These are phyloP conservation scores for Aleiodes alternator DNA, from an alignment of 2,888 invertebrate genomes.

Conservation along the genomic window DNA sequence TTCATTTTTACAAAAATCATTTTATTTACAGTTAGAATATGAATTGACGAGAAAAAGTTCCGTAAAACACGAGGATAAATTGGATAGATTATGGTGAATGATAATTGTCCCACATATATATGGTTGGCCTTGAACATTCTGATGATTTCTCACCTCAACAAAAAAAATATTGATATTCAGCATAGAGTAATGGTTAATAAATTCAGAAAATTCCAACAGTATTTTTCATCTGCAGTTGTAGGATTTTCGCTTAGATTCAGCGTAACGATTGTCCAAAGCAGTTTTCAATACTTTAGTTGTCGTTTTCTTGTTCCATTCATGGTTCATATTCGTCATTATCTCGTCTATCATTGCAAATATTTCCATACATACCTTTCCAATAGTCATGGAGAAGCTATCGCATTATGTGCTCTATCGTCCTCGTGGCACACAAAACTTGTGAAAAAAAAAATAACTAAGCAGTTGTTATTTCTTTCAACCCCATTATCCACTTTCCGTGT, in stretches of 20 bases:
- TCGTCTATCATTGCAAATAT: background rate
- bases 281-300: background rate
- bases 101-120: conserved; percentile 6
- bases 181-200: too few relatives aligned
- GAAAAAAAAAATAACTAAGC: conserved; percentile 34
- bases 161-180: background rate
- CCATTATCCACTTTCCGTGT: conserved; percentile 71
- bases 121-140: background rate
- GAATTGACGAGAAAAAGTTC: background rate
- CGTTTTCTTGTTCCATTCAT: background rate
- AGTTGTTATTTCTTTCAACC: conserved; percentile 68
- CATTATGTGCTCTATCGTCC: conserved; percentile 69
- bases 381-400: conserved; percentile 58
- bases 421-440: conserved; percentile 72
- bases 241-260: too few relatives aligned
- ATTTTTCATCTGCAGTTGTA: too few relatives aligned
- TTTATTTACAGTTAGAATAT: background rate
- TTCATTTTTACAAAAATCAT: background rate
- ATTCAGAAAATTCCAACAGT: too few relatives aligned
- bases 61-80: background rate
- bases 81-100: conserved; percentile 6
- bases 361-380: conserved; percentile 17
- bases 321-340: conserved; percentile 20
- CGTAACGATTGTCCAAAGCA: too few relatives aligned
- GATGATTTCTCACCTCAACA: background rate